Base-by-base conservation (phyloP, 2,888 invertebrate genomes). In the Serrognathus titanus region DNA sequence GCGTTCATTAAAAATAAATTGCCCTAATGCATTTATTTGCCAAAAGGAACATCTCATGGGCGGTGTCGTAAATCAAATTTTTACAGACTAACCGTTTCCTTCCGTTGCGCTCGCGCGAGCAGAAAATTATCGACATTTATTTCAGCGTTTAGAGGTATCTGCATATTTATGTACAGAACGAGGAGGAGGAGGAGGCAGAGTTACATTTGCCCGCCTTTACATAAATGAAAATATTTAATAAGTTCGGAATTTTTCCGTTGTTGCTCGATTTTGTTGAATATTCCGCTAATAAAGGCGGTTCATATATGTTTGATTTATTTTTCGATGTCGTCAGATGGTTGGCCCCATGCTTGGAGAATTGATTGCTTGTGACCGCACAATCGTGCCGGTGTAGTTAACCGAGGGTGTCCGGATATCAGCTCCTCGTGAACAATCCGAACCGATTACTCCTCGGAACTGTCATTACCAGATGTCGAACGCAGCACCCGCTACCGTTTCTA, bases 301-400 rank as follows among this genome's bases (percentile, higher is more conserved):
- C 24, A 31, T 31, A 31, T 31, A 6, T 31, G 24, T 31, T 31
- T 31, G 24, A 31, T 31, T 31, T 31, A 7, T 31, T 31, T 31
- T 31, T 31, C 24, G 24, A 31, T 7, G 24, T 31, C 24, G 24
- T 31, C 24, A 7, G 24, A 6, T 6, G 24, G 24, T 31, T 31
- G 24, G 24, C 6, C 24, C 24, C 24, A 64, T 64, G 64, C 64
- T 66, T 62, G 61, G 65, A 63, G 65, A 63, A 70, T 70, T 73
- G 73, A 74, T 74, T 73, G 72, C 71, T 71, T 71, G 68, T 71
- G 74, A 73, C 72, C 74, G 69, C 74, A 71, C 72, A 73, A 73
- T 74, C 71, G 70, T 69, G 70, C 71, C 64, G 63, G 67, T 68
- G 71, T 69, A 68, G 70, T 66, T 69, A 68, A 69, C 70, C 69